Evolutionary conservation across 2,797 vertebrate genomes (phyloP).

Genomic region (Falco columbarius): DNA sequence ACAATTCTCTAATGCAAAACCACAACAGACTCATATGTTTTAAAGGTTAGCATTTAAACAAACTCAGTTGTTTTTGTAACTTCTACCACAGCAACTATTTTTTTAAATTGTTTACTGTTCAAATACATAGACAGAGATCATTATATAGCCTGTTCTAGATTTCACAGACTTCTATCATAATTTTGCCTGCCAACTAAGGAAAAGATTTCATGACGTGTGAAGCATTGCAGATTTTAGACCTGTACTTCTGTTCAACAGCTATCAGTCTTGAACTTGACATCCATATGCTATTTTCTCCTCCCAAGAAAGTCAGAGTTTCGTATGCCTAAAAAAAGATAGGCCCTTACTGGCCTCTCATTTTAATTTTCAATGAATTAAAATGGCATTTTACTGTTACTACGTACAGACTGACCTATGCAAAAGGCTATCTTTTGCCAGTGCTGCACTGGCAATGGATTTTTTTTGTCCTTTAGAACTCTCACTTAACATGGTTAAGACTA

Average conservation of each 20-base stretch:
- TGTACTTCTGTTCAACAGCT: constrained; percentile 57
- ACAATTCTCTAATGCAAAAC: neutral
- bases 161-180: constrained; percentile 31
- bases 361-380: constrained; percentile 42
- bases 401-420: neutral
- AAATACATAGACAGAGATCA: neutral
- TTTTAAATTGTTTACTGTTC: neutral
- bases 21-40: neutral
- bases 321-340: neutral
- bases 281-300: constrained; percentile 64
- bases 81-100: neutral
- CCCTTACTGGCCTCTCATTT: neutral
- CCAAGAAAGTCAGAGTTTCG: constrained; percentile 25
- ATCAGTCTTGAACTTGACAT: constrained; percentile 56
- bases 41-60: neutral
- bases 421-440: neutral
- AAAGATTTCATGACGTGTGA: constrained; percentile 53
- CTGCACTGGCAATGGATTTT: neutral
- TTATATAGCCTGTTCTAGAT: constrained; percentile 19
- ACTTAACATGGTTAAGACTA: neutral
- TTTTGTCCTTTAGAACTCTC: neutral
- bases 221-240: constrained; percentile 56
- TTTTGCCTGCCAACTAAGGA: constrained; percentile 29
- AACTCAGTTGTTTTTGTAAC: neutral
- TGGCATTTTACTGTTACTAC: neutral